Percentiles rank a stretch among this genome's conserved stretches.
These are phyloP conservation scores for Lamprologus lemairii DNA, from an alignment of 2,113 vertebrate genomes.

Conservation along the genomic window DNA sequence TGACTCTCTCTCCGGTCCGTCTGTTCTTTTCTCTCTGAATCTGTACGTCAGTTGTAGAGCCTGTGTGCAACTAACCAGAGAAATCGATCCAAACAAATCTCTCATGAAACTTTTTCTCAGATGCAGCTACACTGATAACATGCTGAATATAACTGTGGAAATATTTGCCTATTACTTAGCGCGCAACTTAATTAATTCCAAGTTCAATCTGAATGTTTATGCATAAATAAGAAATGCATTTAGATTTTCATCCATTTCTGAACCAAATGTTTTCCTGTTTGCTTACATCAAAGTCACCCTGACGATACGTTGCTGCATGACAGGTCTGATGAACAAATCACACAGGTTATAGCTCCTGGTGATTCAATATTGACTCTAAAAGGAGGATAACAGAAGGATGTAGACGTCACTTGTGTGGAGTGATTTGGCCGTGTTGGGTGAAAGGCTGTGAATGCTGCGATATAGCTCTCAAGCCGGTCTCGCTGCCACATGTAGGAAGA, in stretches of 20 bases:
- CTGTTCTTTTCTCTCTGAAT: conserved; percentile 34
- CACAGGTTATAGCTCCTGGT: neutral
- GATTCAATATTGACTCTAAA: conserved; percentile 30
- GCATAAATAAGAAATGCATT: neutral
- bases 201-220: neutral
- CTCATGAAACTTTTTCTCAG: conserved; percentile 19
- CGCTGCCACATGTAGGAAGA: conserved; percentile 3
- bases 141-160: neutral
- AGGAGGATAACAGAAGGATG: conserved; percentile 42
- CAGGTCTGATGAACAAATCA: neutral
- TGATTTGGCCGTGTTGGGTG: conserved; percentile 15
- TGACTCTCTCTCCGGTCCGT: conserved; percentile 38
- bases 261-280: neutral
- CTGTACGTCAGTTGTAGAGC: conserved; percentile 34
- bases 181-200: neutral
- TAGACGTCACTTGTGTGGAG: conserved; percentile 11
- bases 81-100: conserved; percentile 37
- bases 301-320: neutral
- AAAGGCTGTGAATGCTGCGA: conserved; percentile 4
- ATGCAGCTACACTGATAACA: neutral
- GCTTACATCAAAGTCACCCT: neutral
- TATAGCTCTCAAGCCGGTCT: neutral
- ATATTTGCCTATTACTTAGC: neutral
- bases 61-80: conserved; percentile 27
- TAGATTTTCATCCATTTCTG: neutral